Base-by-base conservation (phyloP, 1,140 invertebrate species). In the Lepidurus apus region DNA sequence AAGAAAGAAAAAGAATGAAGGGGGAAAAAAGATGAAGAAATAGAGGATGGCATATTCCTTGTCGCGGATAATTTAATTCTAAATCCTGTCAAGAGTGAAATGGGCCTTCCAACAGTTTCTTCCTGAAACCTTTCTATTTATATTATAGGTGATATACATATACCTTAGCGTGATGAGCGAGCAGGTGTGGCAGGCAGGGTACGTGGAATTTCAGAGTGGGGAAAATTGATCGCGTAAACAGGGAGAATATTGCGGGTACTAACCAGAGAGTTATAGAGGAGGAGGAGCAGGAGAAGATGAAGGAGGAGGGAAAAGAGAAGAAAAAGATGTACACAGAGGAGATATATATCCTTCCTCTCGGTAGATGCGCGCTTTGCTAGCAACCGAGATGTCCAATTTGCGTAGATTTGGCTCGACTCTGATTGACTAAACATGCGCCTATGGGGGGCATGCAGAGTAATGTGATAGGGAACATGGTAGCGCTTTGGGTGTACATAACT, bases 81-180 rank as follows among this genome's bases (percentile, higher is more conserved):
- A 13, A 65, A 65, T 65, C 53, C 53, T 21, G 53, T 65, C 53
- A 65, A 65, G 53, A 65, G 53, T 65, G 53, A 65, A 65, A 65
- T 65, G 21, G 53, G 53, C 21, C 53, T 65, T 34, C 53, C 53
- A 65, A 17, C 53, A 65, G 53, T 65, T 65, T 21, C 53, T 21
- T 21, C 13, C 9, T 7, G 21, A 7, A 65, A 65, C 17, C 53
- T 21, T 65, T n/a, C 17, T 65, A 17, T 17, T 13, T 65, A 21
- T 13, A 65, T 10, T n/a, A 17, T n/a, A 17, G 7, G 34, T 34
- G 34, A 34, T 34, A 34, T 34, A 34, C 21, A 47, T 65, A 65
- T 65, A 65, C 53, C 53, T 65, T 65, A 21, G 53, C 53, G 53
- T 65, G 53, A 65, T 21, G 53, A 65, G 53, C 53, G 53, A 65